These are phyloP conservation scores for Trichomalopsis sarcophagae DNA, from an alignment of 1,140 invertebrate species.

Conservation along the genomic window DNA sequence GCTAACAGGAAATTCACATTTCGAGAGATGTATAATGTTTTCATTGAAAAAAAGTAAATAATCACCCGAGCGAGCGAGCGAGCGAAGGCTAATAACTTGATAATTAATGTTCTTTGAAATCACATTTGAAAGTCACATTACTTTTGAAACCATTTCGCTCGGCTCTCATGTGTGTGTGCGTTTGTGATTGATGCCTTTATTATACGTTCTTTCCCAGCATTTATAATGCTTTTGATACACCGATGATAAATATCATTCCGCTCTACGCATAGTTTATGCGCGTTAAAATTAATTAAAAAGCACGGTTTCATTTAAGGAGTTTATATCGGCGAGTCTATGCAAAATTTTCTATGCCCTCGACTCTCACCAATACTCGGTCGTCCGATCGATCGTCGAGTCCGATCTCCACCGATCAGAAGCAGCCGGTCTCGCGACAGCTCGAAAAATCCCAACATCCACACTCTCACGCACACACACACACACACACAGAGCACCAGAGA, in stretches of 20 bases:
- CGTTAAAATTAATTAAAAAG: too few species aligned
- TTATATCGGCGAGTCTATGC: too few species aligned
- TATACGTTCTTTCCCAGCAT: background rate
- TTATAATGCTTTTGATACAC: background rate
- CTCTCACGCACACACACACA: too few species aligned
- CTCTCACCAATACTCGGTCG: background rate
- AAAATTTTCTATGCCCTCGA: too few species aligned
- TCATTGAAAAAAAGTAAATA: background rate
- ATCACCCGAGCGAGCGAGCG: background rate
- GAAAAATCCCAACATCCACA: too few species aligned
- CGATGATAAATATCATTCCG: background rate
- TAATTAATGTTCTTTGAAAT: slow-evolving; percentile 39
- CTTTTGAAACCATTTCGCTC: background rate
- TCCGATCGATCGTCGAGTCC: slow-evolving; percentile 1
- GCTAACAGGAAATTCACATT: background rate
- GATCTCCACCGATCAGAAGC: background rate
- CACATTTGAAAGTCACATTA: background rate
- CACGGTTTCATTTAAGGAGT: too few species aligned
- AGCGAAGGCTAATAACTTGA: background rate
- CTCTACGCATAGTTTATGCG: background rate
- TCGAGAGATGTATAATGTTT: background rate
- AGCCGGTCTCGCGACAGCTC: background rate
- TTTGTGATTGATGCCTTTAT: background rate
- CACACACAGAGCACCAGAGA: background rate
- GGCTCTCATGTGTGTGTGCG: background rate